These are phyloP conservation scores for Salvator merianae DNA, from an alignment of 2,113 vertebrate species.

Conservation along the genomic window DNA sequence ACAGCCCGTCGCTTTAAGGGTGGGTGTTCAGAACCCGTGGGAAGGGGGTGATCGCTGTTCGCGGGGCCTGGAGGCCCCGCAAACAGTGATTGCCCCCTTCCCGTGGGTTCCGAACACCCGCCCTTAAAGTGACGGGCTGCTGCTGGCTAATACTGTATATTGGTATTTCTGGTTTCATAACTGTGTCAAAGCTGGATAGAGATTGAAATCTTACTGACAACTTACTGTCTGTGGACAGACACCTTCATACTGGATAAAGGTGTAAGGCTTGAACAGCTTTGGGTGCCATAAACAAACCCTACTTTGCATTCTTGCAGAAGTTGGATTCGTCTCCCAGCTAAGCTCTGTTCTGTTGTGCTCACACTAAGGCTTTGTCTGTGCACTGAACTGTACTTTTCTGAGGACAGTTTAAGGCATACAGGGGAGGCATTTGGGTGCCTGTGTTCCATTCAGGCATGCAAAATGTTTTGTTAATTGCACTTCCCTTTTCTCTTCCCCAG, in stretches of 20 bases:
- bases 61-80: too few relatives aligned
- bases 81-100: too few relatives aligned
- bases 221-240: conserved; percentile 9
- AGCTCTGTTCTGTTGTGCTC: neutral
- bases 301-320: neutral
- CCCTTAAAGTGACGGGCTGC: too few relatives aligned
- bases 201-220: neutral
- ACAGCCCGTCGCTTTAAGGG: too few relatives aligned
- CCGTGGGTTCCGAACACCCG: too few relatives aligned
- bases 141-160: too few relatives aligned
- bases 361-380: neutral
- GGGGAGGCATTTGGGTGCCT: too few relatives aligned
- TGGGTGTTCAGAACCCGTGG: too few relatives aligned
- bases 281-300: neutral
- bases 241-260: neutral
- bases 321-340: neutral
- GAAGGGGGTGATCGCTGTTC: too few relatives aligned
- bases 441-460: neutral
- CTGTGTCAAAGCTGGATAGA: neutral
- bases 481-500: neutral
- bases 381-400: neutral
- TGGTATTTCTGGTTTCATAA: neutral
- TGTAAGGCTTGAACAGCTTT: conserved; percentile 5
- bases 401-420: too few relatives aligned
- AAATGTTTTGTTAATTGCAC: neutral